These are phyloP conservation scores for Agonopterix subpropinquella DNA, from an alignment of 2,888 invertebrate species.

Conservation along the genomic window DNA sequence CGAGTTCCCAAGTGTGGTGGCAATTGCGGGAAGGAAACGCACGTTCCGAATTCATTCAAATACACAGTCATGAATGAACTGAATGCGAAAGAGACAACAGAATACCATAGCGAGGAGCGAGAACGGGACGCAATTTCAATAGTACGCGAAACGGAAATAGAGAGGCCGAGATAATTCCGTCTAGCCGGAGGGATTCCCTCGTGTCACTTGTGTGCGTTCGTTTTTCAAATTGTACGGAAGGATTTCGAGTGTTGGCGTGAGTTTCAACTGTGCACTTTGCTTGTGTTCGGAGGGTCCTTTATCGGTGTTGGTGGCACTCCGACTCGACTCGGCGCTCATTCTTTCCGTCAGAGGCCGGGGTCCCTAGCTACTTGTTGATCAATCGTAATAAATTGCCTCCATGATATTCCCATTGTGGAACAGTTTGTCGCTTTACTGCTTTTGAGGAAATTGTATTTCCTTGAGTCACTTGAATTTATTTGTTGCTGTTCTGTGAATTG, in stretches of 20 bases:
- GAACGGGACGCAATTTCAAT: conserved; percentile 65
- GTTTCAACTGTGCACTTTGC: conserved; percentile 39
- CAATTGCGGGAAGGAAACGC: conserved; percentile 48
- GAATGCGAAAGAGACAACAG: conserved; percentile 64
- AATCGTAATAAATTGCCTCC: conserved; percentile 74
- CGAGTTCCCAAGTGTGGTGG: conserved; percentile 43
- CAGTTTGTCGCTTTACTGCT: conserved; percentile 72
- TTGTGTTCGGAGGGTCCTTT: conserved; percentile 43
- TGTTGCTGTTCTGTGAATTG: conserved; percentile 26
- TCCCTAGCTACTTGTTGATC: conserved; percentile 74
- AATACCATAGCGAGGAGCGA: conserved; percentile 22
- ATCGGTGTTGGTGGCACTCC: conserved; percentile 37
- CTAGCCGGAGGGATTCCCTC: conserved; percentile 75
- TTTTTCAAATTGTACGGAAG: conserved; percentile 63
- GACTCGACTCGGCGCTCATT: conserved; percentile 43
- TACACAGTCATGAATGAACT: conserved; percentile 68
- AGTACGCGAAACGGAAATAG: conserved; percentile 75
- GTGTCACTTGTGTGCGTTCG: conserved; percentile 72
- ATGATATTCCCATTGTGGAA: conserved; percentile 72
- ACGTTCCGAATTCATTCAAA: conserved; percentile 67
- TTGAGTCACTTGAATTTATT: conserved; percentile 61
- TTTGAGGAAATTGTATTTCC: conserved; percentile 69
- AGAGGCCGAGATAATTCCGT: conserved; percentile 72
- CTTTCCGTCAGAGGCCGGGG: conserved; percentile 49
- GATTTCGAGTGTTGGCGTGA: conserved; percentile 61